These are phyloP conservation scores for Pterocles gutturalis DNA, from an alignment of 2,113 vertebrate genomes.

Conservation along the genomic window DNA sequence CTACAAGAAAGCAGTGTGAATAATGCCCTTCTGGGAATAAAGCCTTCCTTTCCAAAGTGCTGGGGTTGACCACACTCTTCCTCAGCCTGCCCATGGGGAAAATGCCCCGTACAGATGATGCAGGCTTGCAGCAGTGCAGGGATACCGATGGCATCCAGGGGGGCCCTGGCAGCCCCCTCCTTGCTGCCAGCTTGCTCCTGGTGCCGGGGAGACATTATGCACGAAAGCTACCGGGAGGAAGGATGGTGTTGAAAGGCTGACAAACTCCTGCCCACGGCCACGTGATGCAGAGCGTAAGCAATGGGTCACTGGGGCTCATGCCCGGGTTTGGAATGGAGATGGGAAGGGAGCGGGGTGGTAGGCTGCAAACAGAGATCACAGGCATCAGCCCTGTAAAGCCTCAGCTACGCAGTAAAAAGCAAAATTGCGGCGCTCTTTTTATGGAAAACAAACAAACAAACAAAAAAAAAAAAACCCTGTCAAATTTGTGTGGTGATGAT, in stretches of 20 bases:
- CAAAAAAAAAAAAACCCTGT: neutral
- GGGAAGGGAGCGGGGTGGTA: fast-evolving
- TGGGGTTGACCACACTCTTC: neutral
- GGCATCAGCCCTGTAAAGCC: neutral
- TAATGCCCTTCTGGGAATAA: neutral
- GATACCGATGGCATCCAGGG: neutral
- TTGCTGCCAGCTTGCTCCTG: neutral
- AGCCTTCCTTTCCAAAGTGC: neutral
- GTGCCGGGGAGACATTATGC: fast-evolving
- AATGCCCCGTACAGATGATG: fast-evolving
- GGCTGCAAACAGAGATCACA: neutral
- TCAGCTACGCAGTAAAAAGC: neutral
- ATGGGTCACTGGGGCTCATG: fast-evolving
- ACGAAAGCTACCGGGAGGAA: neutral
- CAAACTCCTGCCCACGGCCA: fast-evolving
- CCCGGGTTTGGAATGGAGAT: neutral
- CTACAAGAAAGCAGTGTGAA: neutral
- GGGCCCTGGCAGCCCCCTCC: neutral
- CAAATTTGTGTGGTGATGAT: neutral
- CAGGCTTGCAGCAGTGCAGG: neutral
- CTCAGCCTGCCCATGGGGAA: neutral
- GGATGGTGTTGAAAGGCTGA: fast-evolving
- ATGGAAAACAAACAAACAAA: too few relatives aligned
- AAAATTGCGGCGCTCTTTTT: neutral
- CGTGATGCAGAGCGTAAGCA: fast-evolving